Evolutionary conservation across 2,888 invertebrate genomes (phyloP).

Genomic region (Uropetala carovei): DNA sequence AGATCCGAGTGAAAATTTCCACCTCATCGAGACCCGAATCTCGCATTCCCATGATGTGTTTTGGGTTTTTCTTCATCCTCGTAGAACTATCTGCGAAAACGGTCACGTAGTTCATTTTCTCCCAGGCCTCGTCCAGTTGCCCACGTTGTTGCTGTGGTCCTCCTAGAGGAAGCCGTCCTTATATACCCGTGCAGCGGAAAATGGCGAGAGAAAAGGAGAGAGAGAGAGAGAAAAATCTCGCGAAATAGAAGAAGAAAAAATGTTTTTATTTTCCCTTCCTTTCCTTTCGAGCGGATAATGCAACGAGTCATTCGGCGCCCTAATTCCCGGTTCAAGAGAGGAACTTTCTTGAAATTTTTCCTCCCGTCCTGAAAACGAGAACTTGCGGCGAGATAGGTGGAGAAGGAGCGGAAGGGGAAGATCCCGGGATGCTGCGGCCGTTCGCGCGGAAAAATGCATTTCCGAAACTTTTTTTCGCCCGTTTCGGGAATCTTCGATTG

Average conservation of each 20-base stretch:
- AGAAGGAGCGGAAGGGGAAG: not conserved
- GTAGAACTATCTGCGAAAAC: not conserved
- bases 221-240: not conserved
- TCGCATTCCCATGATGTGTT: not conserved
- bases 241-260: not conserved
- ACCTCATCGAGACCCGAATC: not conserved
- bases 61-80: not conserved
- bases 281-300: not conserved
- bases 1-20: not conserved
- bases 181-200: not conserved
- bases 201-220: not conserved
- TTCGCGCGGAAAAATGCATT: slow-evolving; percentile 14
- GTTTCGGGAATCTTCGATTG: slow-evolving; percentile 8
- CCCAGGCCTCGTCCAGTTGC: not conserved
- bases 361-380: not conserved
- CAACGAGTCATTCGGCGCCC: slow-evolving; percentile 26
- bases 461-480: slow-evolving; percentile 21
- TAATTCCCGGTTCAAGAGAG: not conserved
- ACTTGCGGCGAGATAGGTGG: not conserved
- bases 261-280: not conserved
- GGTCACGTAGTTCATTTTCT: slow-evolving; percentile 23
- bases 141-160: slow-evolving; percentile 9
- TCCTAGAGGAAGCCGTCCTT: not conserved
- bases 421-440: not conserved
- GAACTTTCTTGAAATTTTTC: not conserved